Conservation (phyloP, 2,797 vertebrate genomes). For the Arremon brunneinucha region DNA sequence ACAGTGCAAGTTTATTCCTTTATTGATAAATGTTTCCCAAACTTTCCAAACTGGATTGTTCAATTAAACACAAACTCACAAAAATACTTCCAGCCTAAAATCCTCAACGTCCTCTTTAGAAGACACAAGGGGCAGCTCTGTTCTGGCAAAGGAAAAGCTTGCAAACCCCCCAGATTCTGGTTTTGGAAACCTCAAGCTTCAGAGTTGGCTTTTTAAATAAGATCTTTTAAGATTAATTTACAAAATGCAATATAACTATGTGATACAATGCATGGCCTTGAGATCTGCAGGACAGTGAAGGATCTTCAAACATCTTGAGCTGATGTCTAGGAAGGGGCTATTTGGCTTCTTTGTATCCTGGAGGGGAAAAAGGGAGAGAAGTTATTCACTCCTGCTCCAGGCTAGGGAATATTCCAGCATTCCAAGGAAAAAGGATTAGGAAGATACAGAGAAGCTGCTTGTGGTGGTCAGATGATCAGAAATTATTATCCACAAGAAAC, state of each 20-base stretch:
- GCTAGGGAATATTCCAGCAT: neutral
- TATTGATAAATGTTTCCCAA: conserved; percentile 75
- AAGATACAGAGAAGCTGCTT: neutral
- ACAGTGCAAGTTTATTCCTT: conserved; percentile 59
- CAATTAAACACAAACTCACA: conserved; percentile 74
- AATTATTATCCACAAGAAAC: neutral
- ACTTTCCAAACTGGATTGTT: conserved; percentile 65
- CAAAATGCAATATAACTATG: conserved; percentile 72
- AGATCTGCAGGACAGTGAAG: conserved; percentile 65
- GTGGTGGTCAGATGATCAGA: neutral
- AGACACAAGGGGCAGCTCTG: conserved; percentile 49
- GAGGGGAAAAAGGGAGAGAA: neutral
- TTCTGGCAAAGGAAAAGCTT: conserved; percentile 55
- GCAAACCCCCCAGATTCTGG: conserved; percentile 30
- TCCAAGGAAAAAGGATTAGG: neutral
- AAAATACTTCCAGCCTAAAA: conserved; percentile 54
- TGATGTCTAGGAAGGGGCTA: conserved; percentile 58
- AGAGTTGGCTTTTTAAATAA: conserved; percentile 66
- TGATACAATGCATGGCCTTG: conserved; percentile 46
- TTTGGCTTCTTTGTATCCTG: conserved; percentile 77
- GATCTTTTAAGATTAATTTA: conserved; percentile 56
- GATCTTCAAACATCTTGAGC: conserved; percentile 66
- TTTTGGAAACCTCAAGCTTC: conserved; percentile 64
- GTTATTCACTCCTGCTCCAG: neutral
- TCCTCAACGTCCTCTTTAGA: neutral